Evolutionary conservation across 2,113 vertebrate genomes (phyloP), one percentile per base, ranked within the genome.

Genomic region (Lucifuga dentata): DNA sequence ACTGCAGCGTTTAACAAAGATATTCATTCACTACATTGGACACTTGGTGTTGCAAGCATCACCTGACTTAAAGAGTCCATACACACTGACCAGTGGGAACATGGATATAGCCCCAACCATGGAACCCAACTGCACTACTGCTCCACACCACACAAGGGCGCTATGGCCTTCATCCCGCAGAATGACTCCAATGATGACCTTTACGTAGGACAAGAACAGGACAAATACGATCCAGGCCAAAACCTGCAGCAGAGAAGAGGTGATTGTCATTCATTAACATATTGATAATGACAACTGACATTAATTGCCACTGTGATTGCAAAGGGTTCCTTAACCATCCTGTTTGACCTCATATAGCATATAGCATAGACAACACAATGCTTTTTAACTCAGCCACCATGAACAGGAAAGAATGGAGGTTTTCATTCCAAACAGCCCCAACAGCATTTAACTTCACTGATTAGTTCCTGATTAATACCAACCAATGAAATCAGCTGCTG

Each of bases 121-220:
- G 23, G 94, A 95, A 63, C 94, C 94, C 40, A 95, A 71, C 75
- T 95, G 94, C 75, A 95, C 94, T 58, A 95, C 91, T 6, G 93
- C 93, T 46, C 94, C 94, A 59, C 93, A 95, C 94, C 93, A 95
- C 77, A 95, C 92, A 0, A 95, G 94, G 68, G 94, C 94, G 2
- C 92, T 92, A 88, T 91, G 93, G 10, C 94, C 94, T 64, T 95
- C 93, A 43, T 94, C 92, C n/a, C 94, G 86, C 46, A 95, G 79
- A 48, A 94, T 93, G 24, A 94, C 53, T 9, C 93, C 94, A 3
- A 95, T 93, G 63, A 94, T 95, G 76, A 95, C 93, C 77, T 95
- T 95, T 53, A 95, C 93, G 8, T 95, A 95, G 45, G 94, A 95
- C 24, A 95, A 72, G 1, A 80, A 70, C n/a, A 94, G 91, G 26